Evolutionary conservation across 2,113 vertebrate genomes (phyloP), one percentile per base, ranked within the genome.

Genomic region (Origma solitaria): DNA sequence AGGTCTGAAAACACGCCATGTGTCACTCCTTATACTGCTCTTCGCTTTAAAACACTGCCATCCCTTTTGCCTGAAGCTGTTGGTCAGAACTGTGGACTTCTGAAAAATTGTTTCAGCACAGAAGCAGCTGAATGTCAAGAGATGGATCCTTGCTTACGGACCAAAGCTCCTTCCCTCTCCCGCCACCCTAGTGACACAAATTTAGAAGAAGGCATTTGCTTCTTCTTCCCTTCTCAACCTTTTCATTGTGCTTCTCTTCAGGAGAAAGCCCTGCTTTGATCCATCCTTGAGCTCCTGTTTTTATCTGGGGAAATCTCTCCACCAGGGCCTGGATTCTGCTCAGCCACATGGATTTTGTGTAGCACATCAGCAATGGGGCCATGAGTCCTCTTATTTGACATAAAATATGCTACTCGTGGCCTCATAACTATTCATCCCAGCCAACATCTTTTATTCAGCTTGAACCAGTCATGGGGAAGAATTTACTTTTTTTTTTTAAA

Each of bases 381-480:
- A 49, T 61, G 58, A 61, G 12, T 30, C 47, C 40, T 68, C 10
- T 42, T 45, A 0, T 47, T 45, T 6, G 10, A 17, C n/a, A 19
- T 1, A 21, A 37, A 60, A 60, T 6, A 44, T 71, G 70, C 42
- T 57, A 8, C 64, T 84, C 0, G 0, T 58, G 53, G 53, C 20
- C 42, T 86, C 30, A 1, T 9, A n/a, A 35, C 11, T 31, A 4
- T 35, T 38, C 5, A 23, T 54, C 38, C 47, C 56, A 81, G 37
- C 8, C 35, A 47, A 31, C 6, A 53, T 1, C 9, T 77, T 77
- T 53, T 80, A 47, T 78, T 50, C 42, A 89, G 28, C 33, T 71
- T 56, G 6, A 79, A 37, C 21, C 51, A 76, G 16, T 31, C 51
- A 50, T 5, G 21, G 7, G 23, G 30, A 90, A 90, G 28, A 73